Evolutionary conservation across 2,888 invertebrate species (phyloP), one percentile per base, ranked within the genome.

Genomic region (Pyrrhosoma nymphula): DNA sequence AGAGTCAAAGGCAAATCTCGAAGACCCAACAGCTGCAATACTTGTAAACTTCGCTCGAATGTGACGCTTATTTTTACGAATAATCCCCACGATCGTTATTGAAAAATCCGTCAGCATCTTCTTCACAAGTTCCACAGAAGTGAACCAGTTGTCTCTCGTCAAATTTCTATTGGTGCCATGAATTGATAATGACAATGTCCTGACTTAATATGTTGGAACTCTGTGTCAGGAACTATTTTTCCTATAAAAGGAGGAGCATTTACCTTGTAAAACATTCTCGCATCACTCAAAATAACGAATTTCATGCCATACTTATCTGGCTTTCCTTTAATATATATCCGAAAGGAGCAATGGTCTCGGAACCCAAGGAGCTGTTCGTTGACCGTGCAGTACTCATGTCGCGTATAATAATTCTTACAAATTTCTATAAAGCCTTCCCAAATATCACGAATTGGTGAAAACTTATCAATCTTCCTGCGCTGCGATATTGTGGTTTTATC

Each of bases 71-170:
- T 96, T 96, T 95, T 96, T 96, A 26, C 95, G 95, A 0, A 96
- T 23, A 30, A 95, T 96, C 30, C 96, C 96, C 2, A 96, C 95
- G 89, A 96, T 95, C 0, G 96, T 96, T 26, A 96, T 26, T 39
- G 95, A 95, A 47, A 96, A 95, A 69, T 96, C 95, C 26, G 1
- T 4, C 55, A 95, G 93, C 95, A 96, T 95, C 56, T 95, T 95
- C 20, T 95, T 88, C 30, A 96, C 95, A 60, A 96, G 89, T n/a
- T 95, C 95, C 47, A 96, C 35, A 16, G 96, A 96, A n/a, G 96
- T 95, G 69, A 96, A 96, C 96, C 96, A 96, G 95, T 96, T 96
- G 88, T 96, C 96, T n/a, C 95, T 95, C 2, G 96, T 96, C 35
- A 96, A 95, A 35, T 96, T 96, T 1, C 95, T 89, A 14, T 69